Evolutionary conservation across 2,113 vertebrate species (phyloP).

Genomic region (Lontra canadensis): DNA sequence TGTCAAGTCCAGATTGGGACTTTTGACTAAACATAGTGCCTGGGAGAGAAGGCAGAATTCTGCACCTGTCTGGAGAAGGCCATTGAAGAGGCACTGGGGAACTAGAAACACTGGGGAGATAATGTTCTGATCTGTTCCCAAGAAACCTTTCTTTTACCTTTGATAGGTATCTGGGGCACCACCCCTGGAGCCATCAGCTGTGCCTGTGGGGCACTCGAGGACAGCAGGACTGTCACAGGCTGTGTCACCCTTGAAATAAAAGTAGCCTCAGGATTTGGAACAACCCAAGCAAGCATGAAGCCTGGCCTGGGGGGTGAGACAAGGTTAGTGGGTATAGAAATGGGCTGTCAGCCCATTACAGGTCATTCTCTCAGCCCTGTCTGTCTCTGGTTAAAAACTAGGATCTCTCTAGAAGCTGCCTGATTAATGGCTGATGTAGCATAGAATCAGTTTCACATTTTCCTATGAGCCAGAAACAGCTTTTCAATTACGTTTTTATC

Average conservation of each 20-base stretch:
- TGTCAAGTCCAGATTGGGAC: conserved; percentile 40
- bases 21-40: conserved; percentile 20
- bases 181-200: conserved; percentile 11
- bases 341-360: not conserved
- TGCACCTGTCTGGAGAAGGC: conserved; percentile 17
- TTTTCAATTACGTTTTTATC: conserved; percentile 58
- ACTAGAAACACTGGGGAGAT: not conserved
- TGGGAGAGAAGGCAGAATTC: conserved; percentile 2
- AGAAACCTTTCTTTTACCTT: conserved; percentile 32
- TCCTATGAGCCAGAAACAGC: conserved; percentile 44
- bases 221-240: conserved; percentile 38
- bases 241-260: conserved; percentile 29
- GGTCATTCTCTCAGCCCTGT: not conserved
- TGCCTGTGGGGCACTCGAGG: conserved; percentile 25
- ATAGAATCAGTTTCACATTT: conserved; percentile 60
- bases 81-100: not conserved
- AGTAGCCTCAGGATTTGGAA: conserved; percentile 52
- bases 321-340: not conserved
- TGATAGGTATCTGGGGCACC: not conserved
- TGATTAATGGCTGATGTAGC: not conserved
- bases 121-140: conserved; percentile 42
- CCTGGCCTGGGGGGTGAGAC: not conserved
- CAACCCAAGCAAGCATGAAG: conserved; percentile 35
- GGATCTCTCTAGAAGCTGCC: conserved; percentile 28
- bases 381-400: conserved; percentile 28